These are phyloP conservation scores for Burhinus bistriatus DNA, from an alignment of 2,113 vertebrate genomes.

Conservation along the genomic window DNA sequence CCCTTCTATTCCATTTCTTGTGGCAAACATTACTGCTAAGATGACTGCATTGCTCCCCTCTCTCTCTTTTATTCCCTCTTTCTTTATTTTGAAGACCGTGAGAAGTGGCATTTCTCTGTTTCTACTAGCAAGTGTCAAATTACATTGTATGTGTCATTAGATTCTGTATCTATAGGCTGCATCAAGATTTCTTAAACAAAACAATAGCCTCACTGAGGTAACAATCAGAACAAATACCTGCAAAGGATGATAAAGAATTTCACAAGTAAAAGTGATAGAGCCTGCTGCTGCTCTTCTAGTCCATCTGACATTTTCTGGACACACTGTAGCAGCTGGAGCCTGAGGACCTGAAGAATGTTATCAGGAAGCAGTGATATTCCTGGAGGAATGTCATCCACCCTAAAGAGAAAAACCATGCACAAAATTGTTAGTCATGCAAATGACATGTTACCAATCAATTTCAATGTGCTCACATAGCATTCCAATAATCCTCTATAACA, in stretches of 20 bases:
- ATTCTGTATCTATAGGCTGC: not conserved
- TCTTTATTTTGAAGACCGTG: not conserved
- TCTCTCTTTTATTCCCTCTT: not conserved
- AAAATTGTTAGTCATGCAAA: not conserved
- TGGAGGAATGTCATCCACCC: slow-evolving; percentile 91
- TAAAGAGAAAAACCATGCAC: slow-evolving; percentile 48
- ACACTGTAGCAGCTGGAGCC: slow-evolving; percentile 91
- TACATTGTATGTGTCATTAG: not conserved
- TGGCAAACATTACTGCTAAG: not conserved
- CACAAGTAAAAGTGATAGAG: slow-evolving; percentile 88
- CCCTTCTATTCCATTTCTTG: not conserved
- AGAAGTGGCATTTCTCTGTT: not conserved
- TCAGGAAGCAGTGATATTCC: slow-evolving; percentile 94
- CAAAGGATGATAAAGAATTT: slow-evolving; percentile 97
- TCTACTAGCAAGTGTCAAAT: not conserved
- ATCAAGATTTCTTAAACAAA: not conserved
- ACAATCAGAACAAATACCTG: slow-evolving; percentile 77
- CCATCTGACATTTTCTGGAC: slow-evolving; percentile 95
- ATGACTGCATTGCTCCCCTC: not conserved
- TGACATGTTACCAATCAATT: not conserved
- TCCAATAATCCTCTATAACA: not conserved
- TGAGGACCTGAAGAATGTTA: slow-evolving; percentile 95
- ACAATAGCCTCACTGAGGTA: not conserved
- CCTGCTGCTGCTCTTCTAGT: slow-evolving; percentile 91
- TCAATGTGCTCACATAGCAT: not conserved